Percentiles rank a stretch among this genome's conserved stretches.
phyloP scores from a whole-genome alignment of 1,140 invertebrate genomes.

The Anoplolepis gracilipes region DNA sequence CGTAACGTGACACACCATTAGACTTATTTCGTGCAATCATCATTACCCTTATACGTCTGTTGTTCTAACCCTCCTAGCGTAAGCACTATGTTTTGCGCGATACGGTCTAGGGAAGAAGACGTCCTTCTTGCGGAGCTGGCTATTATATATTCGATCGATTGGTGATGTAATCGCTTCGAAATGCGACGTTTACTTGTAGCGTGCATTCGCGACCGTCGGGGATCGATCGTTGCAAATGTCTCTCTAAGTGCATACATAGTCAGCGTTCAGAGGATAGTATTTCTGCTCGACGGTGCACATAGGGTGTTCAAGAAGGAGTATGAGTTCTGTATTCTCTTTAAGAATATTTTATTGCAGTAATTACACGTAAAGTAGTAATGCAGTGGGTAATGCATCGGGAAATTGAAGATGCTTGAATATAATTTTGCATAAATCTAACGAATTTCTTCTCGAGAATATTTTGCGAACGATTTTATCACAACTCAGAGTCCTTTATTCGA shows the following conservation, averaged over 20 bases:
- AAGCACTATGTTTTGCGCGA: constrained; percentile 48
- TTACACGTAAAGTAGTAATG: neutral
- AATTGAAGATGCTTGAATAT: neutral
- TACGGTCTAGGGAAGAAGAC: constrained; percentile 56
- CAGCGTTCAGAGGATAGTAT: neutral
- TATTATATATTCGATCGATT: constrained; percentile 69
- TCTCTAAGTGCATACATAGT: neutral
- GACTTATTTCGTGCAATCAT: constrained; percentile 64
- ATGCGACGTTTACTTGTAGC: constrained; percentile 67
- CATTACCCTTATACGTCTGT: constrained; percentile 52
- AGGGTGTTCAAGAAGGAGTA: neutral
- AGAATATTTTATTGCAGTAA: neutral
- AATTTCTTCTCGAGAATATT: neutral
- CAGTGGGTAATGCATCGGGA: constrained; percentile 19
- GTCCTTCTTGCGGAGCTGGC: constrained; percentile 45
- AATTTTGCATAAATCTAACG: neutral
- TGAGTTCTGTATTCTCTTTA: neutral
- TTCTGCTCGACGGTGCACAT: constrained; percentile 3
- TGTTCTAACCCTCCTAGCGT: constrained; percentile 17
- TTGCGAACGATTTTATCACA: neutral
- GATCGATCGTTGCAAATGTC: constrained; percentile 65
- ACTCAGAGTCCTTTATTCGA: neutral
- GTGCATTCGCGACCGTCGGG: constrained; percentile 31
- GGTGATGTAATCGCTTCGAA: constrained; percentile 65
- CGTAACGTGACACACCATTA: constrained; percentile 25